Conservation (phyloP, 2,113 vertebrate genomes). For the Leptodactylus fuscus region DNA sequence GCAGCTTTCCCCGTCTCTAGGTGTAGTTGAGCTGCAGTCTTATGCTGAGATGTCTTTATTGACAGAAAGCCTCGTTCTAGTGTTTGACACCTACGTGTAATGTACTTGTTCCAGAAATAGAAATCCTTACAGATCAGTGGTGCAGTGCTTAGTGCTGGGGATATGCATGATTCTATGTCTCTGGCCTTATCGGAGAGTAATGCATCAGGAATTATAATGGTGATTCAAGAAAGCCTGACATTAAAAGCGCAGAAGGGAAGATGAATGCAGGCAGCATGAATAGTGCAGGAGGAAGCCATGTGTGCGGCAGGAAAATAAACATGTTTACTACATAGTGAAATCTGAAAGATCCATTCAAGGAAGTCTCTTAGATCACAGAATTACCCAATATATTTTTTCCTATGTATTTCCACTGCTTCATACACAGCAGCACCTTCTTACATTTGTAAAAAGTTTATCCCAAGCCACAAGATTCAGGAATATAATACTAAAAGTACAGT, state of each 20-base stretch:
- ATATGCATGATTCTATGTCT: background rate
- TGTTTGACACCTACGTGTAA: constrained; percentile 1
- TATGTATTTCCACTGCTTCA: too few species aligned
- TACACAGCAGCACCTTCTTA: too few species aligned
- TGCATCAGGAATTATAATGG: background rate
- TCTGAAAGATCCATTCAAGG: too few species aligned
- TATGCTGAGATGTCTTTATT: background rate
- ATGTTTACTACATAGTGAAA: too few species aligned
- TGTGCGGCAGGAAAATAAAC: background rate
- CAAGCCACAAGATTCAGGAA: too few species aligned
- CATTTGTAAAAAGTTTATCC: too few species aligned
- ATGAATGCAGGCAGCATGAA: background rate
- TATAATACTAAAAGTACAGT: too few species aligned
- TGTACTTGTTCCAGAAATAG: constrained; percentile 13
- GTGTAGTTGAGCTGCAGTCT: background rate
- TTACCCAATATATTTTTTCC: too few species aligned
- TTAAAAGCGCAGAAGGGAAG: background rate
- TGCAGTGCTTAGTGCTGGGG: background rate
- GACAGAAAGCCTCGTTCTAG: constrained; percentile 3
- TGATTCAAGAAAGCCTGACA: background rate
- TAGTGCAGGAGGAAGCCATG: background rate
- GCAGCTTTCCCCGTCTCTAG: background rate
- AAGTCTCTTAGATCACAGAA: too few species aligned
- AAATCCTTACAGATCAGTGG: background rate
- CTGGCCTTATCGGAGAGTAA: background rate